phyloP scores from a whole-genome alignment of 35 echinoderm and acorn worm genomes.

The Chiridota heheva region DNA sequence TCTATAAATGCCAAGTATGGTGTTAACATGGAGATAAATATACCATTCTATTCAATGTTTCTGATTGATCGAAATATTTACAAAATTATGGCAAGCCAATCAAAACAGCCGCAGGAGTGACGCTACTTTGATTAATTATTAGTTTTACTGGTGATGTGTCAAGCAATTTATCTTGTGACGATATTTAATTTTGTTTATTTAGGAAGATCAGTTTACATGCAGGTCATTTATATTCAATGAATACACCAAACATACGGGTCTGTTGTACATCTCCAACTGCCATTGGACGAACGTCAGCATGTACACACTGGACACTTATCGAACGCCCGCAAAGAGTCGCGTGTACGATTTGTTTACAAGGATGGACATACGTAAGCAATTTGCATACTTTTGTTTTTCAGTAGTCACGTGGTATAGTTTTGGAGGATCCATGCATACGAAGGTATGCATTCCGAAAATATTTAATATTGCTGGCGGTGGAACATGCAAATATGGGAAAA shows the following conservation, averaged over 20 bases:
- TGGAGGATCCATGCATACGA: too few species aligned
- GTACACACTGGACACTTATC: slow-evolving; percentile 57
- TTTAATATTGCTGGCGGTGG: too few species aligned
- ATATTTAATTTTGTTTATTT: background rate
- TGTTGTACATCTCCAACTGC: background rate
- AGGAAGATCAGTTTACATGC: slow-evolving; percentile 57
- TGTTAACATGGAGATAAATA: background rate
- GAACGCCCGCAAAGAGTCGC: background rate
- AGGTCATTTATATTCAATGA: slow-evolving; percentile 69
- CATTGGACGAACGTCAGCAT: slow-evolving; percentile 62
- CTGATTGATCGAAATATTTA: background rate
- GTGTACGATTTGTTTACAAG: slow-evolving; percentile 65
- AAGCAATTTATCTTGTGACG: background rate
- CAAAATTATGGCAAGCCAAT: background rate
- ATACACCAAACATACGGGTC: background rate
- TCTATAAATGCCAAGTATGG: background rate
- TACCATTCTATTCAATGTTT: background rate
- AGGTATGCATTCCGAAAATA: too few species aligned
- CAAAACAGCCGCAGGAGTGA: slow-evolving; percentile 6
- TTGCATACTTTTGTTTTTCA: too few species aligned
- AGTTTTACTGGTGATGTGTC: background rate
- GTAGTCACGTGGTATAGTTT: too few species aligned
- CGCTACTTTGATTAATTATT: background rate
- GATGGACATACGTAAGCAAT: slow-evolving; percentile 60
- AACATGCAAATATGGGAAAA: too few species aligned